phyloP scores from a whole-genome alignment of 2,797 vertebrate genomes.

The Eulemur albifrons region DNA sequence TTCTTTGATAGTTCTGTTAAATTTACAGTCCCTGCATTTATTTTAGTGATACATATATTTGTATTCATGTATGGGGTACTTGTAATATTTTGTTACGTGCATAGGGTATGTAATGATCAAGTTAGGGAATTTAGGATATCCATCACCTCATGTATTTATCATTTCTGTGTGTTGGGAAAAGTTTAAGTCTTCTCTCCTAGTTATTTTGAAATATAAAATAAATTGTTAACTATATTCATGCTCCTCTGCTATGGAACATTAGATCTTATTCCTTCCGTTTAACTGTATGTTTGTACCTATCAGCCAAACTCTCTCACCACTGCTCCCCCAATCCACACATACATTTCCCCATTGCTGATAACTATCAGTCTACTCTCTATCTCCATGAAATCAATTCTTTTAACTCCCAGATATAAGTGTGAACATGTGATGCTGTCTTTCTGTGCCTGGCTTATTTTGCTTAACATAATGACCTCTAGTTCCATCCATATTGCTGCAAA shows the following conservation, averaged over 20 bases:
- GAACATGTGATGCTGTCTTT: neutral
- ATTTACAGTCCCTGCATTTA: neutral
- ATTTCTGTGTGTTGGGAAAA: neutral
- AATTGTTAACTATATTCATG: neutral
- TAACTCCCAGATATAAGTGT: neutral
- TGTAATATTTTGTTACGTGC: neutral
- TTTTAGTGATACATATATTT: neutral
- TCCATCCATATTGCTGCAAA: neutral
- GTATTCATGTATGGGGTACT: neutral
- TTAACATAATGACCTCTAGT: neutral
- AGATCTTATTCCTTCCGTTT: neutral
- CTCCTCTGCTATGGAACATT: neutral
- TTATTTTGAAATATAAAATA: neutral
- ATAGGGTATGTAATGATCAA: neutral
- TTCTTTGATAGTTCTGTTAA: neutral
- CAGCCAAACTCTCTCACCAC: neutral
- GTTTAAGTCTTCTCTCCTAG: neutral
- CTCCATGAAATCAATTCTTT: neutral
- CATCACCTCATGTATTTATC: neutral
- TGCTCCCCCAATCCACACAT: too few relatives aligned
- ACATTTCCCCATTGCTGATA: neutral
- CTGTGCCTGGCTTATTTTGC: neutral
- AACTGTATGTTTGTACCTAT: neutral
- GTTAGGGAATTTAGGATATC: neutral
- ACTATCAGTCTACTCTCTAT: neutral